phyloP scores from a whole-genome alignment of 2,797 vertebrate genomes.

The Manis pentadactyla region DNA sequence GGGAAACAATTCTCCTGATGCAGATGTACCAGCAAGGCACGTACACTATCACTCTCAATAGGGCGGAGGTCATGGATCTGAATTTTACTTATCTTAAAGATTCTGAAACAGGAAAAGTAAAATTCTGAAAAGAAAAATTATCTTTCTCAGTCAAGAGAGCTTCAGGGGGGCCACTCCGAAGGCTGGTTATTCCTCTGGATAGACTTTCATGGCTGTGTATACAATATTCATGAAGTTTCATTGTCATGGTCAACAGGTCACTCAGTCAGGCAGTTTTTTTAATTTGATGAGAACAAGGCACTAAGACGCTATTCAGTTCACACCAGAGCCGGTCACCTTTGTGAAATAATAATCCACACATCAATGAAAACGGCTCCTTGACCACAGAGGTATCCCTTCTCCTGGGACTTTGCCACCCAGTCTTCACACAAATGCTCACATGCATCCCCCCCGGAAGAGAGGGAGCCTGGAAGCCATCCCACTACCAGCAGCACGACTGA shows the following conservation, averaged over 20 bases:
- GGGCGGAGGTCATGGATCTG: background rate
- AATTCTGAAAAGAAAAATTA: background rate
- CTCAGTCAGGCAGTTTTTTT: background rate
- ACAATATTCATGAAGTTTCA: background rate
- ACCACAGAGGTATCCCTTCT: background rate
- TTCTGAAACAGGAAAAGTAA: background rate
- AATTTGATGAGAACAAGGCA: background rate
- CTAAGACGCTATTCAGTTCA: background rate
- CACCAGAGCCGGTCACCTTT: background rate
- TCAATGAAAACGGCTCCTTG: background rate
- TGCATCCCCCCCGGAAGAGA: background rate
- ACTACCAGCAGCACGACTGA: background rate
- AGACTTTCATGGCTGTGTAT: background rate
- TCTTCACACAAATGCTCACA: background rate
- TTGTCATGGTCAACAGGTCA: background rate
- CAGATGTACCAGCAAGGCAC: background rate
- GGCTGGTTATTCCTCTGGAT: background rate
- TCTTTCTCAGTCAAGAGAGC: background rate
- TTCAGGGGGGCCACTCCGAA: background rate
- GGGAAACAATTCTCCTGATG: background rate
- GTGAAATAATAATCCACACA: background rate
- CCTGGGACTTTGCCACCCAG: background rate
- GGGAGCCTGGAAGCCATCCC: background rate
- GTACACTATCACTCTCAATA: background rate
- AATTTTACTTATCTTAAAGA: background rate